Evolutionary conservation across 2,888 invertebrate genomes (phyloP), one percentile per base, ranked within the genome.

Genomic region (Congeria kusceri): DNA sequence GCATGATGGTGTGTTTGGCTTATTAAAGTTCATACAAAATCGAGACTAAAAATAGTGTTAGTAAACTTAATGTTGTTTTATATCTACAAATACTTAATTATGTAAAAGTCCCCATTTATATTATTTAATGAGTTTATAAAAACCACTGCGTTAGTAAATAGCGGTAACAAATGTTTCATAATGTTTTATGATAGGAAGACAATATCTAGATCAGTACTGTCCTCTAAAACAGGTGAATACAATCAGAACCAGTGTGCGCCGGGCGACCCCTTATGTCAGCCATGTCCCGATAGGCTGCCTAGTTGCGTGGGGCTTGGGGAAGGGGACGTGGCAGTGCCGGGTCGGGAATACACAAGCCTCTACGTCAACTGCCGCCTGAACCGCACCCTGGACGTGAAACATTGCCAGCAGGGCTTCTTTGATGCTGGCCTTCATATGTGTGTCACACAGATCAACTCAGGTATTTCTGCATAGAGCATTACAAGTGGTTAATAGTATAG

Each of bases 261-360:
- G 13, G 46, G 62, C n/a, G 62, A 72, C 5, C 9, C 64, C 0
- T n/a, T 62, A 1, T 86, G 86, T 72, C 65, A 53, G 7, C 80
- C 86, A 13, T 86, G 86, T 49, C 59, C 70, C 7, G 71, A 74
- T 0, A 62, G 85, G 39, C 59, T 84, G 3, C 87, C 85, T 0
- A 86, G 87, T 62, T 87, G 87, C 77, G 77, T 83, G 20, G 85
- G 85, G 2, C 56, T 84, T 15, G 72, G 78, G 11, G 79, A 87
- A 61, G 85, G 87, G 2, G 20, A 71, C 29, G 64, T 81, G 56
- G 67, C 56, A 7, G 64, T 84, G 23, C 73, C 73, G 0, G 80
- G 82, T 15, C 68, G 65, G 23, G 71, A 74, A n/a, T 86, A 83
- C 68, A 77, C 83, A 9, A 65, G 72, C 13, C 71, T 56, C 13